Percentiles rank a stretch among this genome's conserved stretches.
Evolutionary conservation across 2,797 vertebrate species (phyloP).

Genomic region (Salarias fasciatus): DNA sequence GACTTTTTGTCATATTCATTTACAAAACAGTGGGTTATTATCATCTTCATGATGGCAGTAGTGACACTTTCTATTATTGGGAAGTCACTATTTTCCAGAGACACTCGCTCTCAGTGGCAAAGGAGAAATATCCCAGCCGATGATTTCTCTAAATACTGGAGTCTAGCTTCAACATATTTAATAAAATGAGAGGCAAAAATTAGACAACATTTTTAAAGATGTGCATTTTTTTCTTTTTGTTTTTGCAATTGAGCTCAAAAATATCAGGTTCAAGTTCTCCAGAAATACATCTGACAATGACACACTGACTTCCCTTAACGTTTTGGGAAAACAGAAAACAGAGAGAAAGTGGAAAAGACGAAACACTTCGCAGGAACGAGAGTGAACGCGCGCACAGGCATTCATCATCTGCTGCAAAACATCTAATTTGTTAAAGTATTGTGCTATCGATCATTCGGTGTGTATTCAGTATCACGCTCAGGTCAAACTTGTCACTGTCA

Average conservation of each 20-base stretch:
- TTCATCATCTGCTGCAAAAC: too few species aligned
- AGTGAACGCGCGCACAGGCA: background rate
- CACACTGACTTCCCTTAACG: background rate
- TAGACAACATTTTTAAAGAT: background rate
- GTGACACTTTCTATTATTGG: slow-evolving; percentile 10
- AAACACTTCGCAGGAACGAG: too few species aligned
- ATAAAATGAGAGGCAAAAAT: background rate
- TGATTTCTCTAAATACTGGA: too few species aligned
- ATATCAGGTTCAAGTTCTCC: background rate
- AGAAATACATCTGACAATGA: background rate
- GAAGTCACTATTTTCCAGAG: too few species aligned
- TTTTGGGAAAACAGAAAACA: background rate
- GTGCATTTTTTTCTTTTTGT: background rate
- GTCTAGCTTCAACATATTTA: too few species aligned
- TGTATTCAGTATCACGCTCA: background rate
- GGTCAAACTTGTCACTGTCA: slow-evolving; percentile 14
- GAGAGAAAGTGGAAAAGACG: background rate
- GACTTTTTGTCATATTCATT: background rate
- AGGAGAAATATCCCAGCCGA: too few species aligned
- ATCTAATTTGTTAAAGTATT: slow-evolving; percentile 5
- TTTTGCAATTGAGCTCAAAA: background rate
- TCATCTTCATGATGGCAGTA: background rate
- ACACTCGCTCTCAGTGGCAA: background rate
- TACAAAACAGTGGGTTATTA: background rate
- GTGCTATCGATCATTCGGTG: slow-evolving; percentile 7